A percentile compares a stretch with the other conserved stretches of the same genome.
These are phyloP conservation scores for Tauraco hartlaubi DNA, from an alignment of 2,797 vertebrate genomes.

Conservation along the genomic window DNA sequence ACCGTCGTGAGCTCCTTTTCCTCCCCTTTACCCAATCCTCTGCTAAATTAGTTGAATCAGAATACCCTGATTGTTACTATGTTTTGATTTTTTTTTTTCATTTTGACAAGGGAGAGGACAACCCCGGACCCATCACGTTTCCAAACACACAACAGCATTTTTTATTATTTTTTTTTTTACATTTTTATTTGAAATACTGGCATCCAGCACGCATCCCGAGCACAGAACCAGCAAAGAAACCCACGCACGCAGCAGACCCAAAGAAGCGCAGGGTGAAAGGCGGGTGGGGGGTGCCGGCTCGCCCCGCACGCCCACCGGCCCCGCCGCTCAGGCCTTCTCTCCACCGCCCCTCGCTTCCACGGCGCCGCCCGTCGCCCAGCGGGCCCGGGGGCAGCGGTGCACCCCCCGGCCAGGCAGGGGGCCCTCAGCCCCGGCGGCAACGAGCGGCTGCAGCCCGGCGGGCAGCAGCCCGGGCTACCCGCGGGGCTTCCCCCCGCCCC, in stretches of 20 bases:
- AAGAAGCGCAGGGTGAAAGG: rapidly evolving
- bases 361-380: too few species aligned
- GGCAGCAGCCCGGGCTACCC: rapidly evolving
- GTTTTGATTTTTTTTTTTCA: too few species aligned
- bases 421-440: neutral
- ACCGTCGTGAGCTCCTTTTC: neutral
- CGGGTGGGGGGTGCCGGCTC: rapidly evolving
- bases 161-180: neutral
- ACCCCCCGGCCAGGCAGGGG: rapidly evolving
- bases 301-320: neutral
- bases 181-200: neutral
- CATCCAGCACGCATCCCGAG: neutral
- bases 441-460: rapidly evolving
- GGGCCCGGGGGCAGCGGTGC: rapidly evolving
- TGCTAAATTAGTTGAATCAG: neutral
- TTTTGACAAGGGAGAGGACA: neutral
- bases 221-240: neutral
- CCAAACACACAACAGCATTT: rapidly evolving
- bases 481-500: neutral
- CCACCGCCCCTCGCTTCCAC: too few species aligned
- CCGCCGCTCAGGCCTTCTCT: rapidly evolving
- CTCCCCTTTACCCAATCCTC: neutral
- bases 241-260: rapidly evolving
- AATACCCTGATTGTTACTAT: neutral
- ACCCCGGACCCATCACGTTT: neutral